Base-by-base conservation (phyloP, 2,888 invertebrate genomes). In the Plagiodera versicolora region DNA sequence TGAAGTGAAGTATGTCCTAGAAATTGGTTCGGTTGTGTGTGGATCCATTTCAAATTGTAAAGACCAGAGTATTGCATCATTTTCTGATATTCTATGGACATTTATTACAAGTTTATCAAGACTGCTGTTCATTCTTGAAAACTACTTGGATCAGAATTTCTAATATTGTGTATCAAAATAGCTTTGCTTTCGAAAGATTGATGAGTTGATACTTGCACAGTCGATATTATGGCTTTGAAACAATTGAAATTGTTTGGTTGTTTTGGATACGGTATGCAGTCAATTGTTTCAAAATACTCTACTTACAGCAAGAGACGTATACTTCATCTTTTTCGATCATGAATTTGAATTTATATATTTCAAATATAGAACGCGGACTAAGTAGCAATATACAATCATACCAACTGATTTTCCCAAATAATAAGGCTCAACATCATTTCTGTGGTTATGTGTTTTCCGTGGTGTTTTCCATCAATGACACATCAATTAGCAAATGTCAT, bases 81-180 rank as follows among this genome's bases (percentile, higher is more conserved):
- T 72, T 28, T 73, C 66, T 55, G 63, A 61, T 20, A 76, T 70
- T 55, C 65, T 71, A 64, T 75, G 73, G 44, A 78, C 70, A 60
- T 75, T 75, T 59, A 77, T 67, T 65, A 73, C 70, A 65, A 71
- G 71, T 65, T 73, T 72, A 70, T 76, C 74, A 58, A 70, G 65
- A 63, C 67, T 71, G 64, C 65, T 72, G 67, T 72, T 73, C 75
- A 75, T 75, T 64, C 67, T 71, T 69, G 66, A 69, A 67, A 74
- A 73, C 74, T 68, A 64, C 76, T 75, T 75, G 72, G 75, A 76
- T 76, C 65, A 50, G 54, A 48, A 46, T 56, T 56, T 45, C 60
- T 59, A 56, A 67, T 61, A 58, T 60, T 59, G 67, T 65, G 64
- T 70, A 76, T 77, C 77, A 75, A 72, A 75, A 70, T 69, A 75